These are phyloP conservation scores for Fopius arisanus DNA, from an alignment of 1,140 invertebrate species.

Conservation along the genomic window DNA sequence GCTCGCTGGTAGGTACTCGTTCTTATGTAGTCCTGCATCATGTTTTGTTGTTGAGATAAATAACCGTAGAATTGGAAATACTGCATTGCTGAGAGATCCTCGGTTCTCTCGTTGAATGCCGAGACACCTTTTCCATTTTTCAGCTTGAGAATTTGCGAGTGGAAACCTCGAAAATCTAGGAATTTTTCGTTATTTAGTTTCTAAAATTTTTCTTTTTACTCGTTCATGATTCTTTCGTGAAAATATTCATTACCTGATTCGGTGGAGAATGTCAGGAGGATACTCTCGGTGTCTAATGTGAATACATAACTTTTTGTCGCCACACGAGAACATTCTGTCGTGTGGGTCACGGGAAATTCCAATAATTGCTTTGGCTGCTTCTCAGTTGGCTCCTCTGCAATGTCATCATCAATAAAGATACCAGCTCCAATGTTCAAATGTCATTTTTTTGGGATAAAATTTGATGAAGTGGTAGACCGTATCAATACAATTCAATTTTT, in stretches of 20 bases:
- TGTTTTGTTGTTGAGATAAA: conserved; percentile 99
- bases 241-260: conserved; percentile 56
- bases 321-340: conserved; percentile 74
- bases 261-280: conserved; percentile 64
- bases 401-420: background rate
- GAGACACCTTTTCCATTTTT: conserved; percentile 81
- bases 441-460: background rate
- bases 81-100: conserved; percentile 96
- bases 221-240: background rate
- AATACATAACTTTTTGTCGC: conserved; percentile 74
- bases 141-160: conserved; percentile 78
- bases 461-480: background rate
- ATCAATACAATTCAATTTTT: background rate
- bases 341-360: conserved; percentile 74
- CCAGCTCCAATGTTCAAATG: background rate
- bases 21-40: conserved; percentile 99
- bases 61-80: conserved; percentile 99
- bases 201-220: background rate
- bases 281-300: conserved; percentile 73
- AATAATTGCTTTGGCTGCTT: conserved; percentile 58
- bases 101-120: conserved; percentile 94
- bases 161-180: conserved; percentile 79
- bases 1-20: conserved; percentile 98
- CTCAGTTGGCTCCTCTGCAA: conserved; percentile 44
- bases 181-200: conserved; percentile 14